Conservation (phyloP, 1,140 invertebrate species). For the Philaenus spumarius region DNA sequence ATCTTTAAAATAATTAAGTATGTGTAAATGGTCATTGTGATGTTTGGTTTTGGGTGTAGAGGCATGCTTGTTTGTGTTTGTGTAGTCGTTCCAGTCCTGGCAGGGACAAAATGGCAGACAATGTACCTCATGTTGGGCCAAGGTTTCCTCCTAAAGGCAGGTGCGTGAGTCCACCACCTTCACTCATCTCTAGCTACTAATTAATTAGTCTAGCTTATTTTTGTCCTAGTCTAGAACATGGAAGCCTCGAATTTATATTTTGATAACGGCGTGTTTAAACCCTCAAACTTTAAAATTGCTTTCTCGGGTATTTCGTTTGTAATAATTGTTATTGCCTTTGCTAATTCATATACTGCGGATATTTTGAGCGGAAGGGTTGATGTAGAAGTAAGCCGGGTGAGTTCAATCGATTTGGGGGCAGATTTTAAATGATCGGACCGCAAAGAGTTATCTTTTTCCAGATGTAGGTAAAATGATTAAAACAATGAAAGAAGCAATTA, state of each 20-base stretch:
- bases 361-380: too few species aligned
- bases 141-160: slow-evolving; percentile 76
- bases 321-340: too few species aligned
- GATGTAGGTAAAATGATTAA: too few species aligned
- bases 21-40: slow-evolving; percentile 24
- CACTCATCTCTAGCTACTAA: not conserved
- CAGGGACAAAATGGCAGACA: slow-evolving; percentile 60
- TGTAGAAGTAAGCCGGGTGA: too few species aligned
- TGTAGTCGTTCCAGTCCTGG: slow-evolving; percentile 74
- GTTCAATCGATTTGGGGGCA: too few species aligned
- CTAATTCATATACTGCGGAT: too few species aligned
- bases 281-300: too few species aligned
- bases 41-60: slow-evolving; percentile 29
- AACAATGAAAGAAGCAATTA: too few species aligned
- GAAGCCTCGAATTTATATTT: slow-evolving; percentile 3
- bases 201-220: not conserved
- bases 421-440: too few species aligned
- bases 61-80: slow-evolving; percentile 22
- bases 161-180: slow-evolving; percentile 39
- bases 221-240: not conserved
- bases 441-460: too few species aligned
- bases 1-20: not conserved
- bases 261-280: too few species aligned
- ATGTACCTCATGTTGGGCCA: slow-evolving; percentile 77
- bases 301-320: too few species aligned